Evolutionary conservation across 2,797 vertebrate species (phyloP), one percentile per base, ranked within the genome.

Genomic region (Siniperca scherzeri): DNA sequence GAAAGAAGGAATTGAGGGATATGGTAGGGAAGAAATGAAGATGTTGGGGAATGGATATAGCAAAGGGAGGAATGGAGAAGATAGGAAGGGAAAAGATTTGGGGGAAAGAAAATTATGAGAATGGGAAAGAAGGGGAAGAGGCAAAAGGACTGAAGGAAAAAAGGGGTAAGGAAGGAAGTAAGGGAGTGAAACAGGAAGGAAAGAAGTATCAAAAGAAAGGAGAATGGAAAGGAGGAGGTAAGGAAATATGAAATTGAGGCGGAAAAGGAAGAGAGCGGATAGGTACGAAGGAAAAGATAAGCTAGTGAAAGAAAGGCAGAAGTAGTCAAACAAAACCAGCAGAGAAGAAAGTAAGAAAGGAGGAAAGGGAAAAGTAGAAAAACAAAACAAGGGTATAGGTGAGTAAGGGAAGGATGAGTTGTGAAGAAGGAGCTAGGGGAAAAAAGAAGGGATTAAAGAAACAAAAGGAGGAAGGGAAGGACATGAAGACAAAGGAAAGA

Each of bases 281-380:
- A 36, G 36, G 36, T 36, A 36, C 5, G 36, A 36, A 7, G 30
- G 30, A 30, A 30, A 30, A 21, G 14, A 4, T 42, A 21, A 0
- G 13, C 30, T 30, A 30, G 30, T 30, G 30, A 30, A 30, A 30
- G 30, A 30, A 30, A 30, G 30, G 30, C 30, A 9, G 9, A 10
- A 40, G 38, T 40, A 40, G 38, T 40, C 7, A 40, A 40, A 40
- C 38, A 40, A 52, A 52, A 53, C 50, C 9, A 42, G 27, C 2
- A 3, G 30, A 57, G 0, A 0, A 42, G 25, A 19, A 50, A 53
- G 30, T 1, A 30, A 21, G 14, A 4, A 53, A 21, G 0, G 13
- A 13, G 1, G 27, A 8, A 38, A 22, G 7, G 21, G 7, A 7
- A 21, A n/a, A 21, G 3, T 6, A 22, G 4, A 16, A 11, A 44